Evolutionary conservation across 1,140 invertebrate species (phyloP).

Genomic region (Gonatopus flavifemur): DNA sequence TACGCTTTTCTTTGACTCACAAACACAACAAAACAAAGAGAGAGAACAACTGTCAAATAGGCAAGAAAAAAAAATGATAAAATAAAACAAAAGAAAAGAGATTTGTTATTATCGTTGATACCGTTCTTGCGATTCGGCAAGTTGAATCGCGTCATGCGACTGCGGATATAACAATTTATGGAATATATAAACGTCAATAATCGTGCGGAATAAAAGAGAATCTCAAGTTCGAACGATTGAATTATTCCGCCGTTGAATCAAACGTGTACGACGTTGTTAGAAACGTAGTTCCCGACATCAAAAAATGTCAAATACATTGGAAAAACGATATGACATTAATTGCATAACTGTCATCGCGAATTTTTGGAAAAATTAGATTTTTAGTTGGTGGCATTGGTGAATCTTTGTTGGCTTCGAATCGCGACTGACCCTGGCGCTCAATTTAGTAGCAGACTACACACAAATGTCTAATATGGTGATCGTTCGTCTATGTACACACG

Average conservation of each 20-base stretch:
- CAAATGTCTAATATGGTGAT: conserved; percentile 47
- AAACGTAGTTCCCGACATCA: conserved; percentile 2
- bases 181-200: too few relatives aligned
- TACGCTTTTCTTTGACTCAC: too few relatives aligned
- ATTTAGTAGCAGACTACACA: conserved; percentile 58
- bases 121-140: too few relatives aligned
- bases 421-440: conserved; percentile 52
- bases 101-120: too few relatives aligned
- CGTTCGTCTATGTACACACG: conserved; percentile 19
- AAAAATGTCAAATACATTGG: background rate
- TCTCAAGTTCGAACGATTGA: too few relatives aligned
- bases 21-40: too few relatives aligned
- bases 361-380: conserved; percentile 14
- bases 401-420: conserved; percentile 43
- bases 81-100: too few relatives aligned
- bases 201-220: too few relatives aligned
- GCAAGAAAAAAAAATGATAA: too few relatives aligned
- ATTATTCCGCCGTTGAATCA: conserved; percentile 19
- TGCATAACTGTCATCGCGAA: conserved; percentile 23
- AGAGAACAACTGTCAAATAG: too few relatives aligned
- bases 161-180: too few relatives aligned
- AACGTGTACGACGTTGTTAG: conserved; percentile 15
- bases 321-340: background rate
- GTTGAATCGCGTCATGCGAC: too few relatives aligned
- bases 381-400: background rate